Base-by-base conservation (phyloP, 2,113 vertebrate species). In the Ptychochromis oligacanthus region DNA sequence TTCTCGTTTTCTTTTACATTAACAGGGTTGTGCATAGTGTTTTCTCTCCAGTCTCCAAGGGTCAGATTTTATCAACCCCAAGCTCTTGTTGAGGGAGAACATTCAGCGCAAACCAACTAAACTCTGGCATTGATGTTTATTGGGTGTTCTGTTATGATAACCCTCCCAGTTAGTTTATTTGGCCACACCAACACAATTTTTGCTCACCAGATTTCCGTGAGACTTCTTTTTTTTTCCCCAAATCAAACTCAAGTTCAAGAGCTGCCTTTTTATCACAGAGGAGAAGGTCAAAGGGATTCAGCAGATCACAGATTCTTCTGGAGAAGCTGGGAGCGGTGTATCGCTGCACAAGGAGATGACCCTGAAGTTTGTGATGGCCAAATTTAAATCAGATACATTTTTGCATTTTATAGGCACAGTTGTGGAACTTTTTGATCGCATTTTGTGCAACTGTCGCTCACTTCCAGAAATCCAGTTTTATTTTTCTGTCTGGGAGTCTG, bases 371-470 rank as follows among this genome's bases (percentile, higher is more conserved):
- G 64, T 7, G 26, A 67, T 46, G 24, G 15, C 15, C 64, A 70
- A 70, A 20, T 49, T 17, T 0, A 49, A 70, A 70, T 70, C 64
- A 7, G 40, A 3, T 0, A 5, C 40, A 49, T 70, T 49, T 70
- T 70, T 49, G 64, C 64, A 28, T 70, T 7, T 67, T 67, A 28
- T 49, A 46, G 64, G 3, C 1, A 40, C 0, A 1, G 38, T 22
- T 38, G 6, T 28, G 38, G 43, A 43, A 10, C 0, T 14, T 43
- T 15, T 65, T 38, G 15, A 40, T 67, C n/a, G 9, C 24, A 24
- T 46, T 67, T 0, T 46, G 22, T 11, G 8, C 18, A 46, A 40
- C 0, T 7, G 15, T 65, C 7, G 6, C n/a, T 0, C 1, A 65
- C 11, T 34, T 38, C 34, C 60, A 38, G 12, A 64, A 20, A 17